Conservation (phyloP, 2,797 vertebrate genomes). For the Syngnathus acus region DNA sequence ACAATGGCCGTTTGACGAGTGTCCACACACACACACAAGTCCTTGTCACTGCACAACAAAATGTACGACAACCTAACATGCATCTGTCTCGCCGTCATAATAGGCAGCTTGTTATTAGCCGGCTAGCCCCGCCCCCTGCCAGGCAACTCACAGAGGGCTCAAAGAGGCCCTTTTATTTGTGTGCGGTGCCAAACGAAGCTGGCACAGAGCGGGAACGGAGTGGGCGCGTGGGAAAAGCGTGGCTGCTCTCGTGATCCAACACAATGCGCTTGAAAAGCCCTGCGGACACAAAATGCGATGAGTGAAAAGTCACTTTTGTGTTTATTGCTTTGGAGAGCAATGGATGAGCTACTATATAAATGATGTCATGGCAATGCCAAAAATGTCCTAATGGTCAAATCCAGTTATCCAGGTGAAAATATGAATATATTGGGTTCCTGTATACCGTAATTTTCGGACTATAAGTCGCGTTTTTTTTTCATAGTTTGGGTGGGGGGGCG, state of each 20-base stretch:
- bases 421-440: no score
- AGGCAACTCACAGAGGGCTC: constrained; percentile 43
- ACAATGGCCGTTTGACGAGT: constrained; percentile 54
- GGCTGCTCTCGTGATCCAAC: constrained; percentile 47
- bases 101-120: constrained; percentile 47
- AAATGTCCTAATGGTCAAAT: no score
- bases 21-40: constrained; percentile 17
- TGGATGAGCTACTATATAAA: no score
- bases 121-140: constrained; percentile 29
- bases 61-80: constrained; percentile 38
- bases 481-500: no score
- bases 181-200: constrained; percentile 48
- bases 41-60: constrained; percentile 42
- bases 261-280: constrained; percentile 30
- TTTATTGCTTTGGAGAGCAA: neutral
- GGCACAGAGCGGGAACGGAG: constrained; percentile 49
- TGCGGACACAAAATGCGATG: constrained; percentile 24
- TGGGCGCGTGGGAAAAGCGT: constrained; percentile 62
- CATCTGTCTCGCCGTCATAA: constrained; percentile 56
- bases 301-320: neutral
- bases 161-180: constrained; percentile 50
- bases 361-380: no score
- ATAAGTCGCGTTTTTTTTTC: no score
- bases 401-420: no score
- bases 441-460: no score